phyloP scores from a whole-genome alignment of 2,797 vertebrate genomes.

The Gambusia yucatana region DNA sequence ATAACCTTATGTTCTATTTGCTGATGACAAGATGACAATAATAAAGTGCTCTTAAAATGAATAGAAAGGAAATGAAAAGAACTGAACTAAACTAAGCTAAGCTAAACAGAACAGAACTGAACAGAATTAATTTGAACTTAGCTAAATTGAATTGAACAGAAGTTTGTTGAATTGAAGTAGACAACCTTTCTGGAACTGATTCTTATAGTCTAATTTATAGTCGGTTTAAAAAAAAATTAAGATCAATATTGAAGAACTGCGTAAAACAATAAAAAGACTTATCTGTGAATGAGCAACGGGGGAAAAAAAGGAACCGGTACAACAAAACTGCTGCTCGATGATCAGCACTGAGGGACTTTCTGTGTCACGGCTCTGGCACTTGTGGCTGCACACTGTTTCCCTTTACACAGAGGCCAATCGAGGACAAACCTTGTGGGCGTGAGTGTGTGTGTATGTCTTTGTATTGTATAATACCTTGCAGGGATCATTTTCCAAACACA shows the following conservation, averaged over 20 bases:
- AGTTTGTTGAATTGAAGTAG: background rate
- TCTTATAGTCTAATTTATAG: background rate
- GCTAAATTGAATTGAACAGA: no score
- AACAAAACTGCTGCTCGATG: slow-evolving; percentile 22
- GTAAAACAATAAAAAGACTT: background rate
- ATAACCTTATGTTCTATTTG: no score
- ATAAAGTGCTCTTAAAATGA: no score
- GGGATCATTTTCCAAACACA: no score
- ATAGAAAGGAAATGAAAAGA: no score
- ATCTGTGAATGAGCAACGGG: background rate
- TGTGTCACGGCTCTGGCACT: slow-evolving; percentile 29
- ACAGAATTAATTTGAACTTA: no score
- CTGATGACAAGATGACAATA: no score
- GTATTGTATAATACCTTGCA: background rate
- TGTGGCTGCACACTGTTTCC: slow-evolving; percentile 23
- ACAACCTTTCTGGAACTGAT: background rate
- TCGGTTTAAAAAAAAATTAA: slow-evolving; percentile 29
- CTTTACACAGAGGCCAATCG: slow-evolving; percentile 44
- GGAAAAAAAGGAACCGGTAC: slow-evolving; percentile 11
- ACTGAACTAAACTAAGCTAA: no score
- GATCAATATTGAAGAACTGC: slow-evolving; percentile 18
- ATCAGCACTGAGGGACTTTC: slow-evolving; percentile 18
- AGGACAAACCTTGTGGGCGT: slow-evolving; percentile 44
- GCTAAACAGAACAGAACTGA: no score
- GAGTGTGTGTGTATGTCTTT: slow-evolving; percentile 3